These are phyloP conservation scores for Scrobipalpa costella DNA, from an alignment of 2,888 invertebrate genomes.

Conservation along the genomic window DNA sequence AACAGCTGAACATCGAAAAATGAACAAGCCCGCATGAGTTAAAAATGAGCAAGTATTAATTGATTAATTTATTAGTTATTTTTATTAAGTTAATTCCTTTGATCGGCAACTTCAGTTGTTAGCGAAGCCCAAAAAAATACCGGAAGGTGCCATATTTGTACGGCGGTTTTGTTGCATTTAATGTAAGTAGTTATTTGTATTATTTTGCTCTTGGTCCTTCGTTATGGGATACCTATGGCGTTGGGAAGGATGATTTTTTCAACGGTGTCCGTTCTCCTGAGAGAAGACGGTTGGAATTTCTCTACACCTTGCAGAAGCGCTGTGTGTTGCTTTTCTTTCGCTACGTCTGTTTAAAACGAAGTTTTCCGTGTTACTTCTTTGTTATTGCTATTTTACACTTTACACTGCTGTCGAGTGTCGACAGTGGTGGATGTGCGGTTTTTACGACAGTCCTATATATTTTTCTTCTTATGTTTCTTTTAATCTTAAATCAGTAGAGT, in stretches of 20 bases:
- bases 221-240: slow-evolving; percentile 85
- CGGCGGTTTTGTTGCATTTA: slow-evolving; percentile 19
- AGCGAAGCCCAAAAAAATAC: slow-evolving; percentile 21
- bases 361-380: slow-evolving; percentile 6
- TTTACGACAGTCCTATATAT: too few species aligned
- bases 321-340: slow-evolving; percentile 87
- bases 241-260: slow-evolving; percentile 93
- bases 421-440: too few species aligned
- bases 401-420: neutral
- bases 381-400: neutral
- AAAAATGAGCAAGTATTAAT: neutral
- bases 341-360: slow-evolving; percentile 81
- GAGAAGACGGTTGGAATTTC: slow-evolving; percentile 87
- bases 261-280: slow-evolving; percentile 89
- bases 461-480: too few species aligned
- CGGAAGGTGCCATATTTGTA: slow-evolving; percentile 7
- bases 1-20: slow-evolving; percentile 3
- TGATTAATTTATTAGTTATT: slow-evolving; percentile 7
- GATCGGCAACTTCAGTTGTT: slow-evolving; percentile 10
- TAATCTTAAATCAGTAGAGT: too few species aligned
- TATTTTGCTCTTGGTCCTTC: slow-evolving; percentile 24
- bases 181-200: slow-evolving; percentile 20
- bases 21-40: slow-evolving; percentile 9
- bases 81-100: slow-evolving; percentile 6
- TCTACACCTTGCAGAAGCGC: slow-evolving; percentile 89